phyloP scores from a whole-genome alignment of 2,113 vertebrate species.

The Epinephelus moara region DNA sequence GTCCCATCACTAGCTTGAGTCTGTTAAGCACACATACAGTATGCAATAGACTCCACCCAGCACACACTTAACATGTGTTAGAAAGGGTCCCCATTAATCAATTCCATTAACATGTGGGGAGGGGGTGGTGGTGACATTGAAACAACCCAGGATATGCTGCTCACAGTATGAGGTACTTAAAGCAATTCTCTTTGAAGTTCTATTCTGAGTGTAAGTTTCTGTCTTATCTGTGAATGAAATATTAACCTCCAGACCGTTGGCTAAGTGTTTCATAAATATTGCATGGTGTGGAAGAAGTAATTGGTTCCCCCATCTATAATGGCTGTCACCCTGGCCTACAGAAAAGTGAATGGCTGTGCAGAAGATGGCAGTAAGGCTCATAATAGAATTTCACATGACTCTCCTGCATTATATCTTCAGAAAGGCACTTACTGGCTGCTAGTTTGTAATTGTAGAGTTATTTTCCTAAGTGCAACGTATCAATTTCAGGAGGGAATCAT shows the following conservation, averaged over 20 bases:
- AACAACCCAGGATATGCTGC: constrained; percentile 46
- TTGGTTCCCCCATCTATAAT: constrained; percentile 78
- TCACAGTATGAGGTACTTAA: constrained; percentile 52
- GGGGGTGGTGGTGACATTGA: constrained; percentile 48
- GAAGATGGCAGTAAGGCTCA: constrained; percentile 37
- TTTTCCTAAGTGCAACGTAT: constrained; percentile 43
- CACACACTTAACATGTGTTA: constrained; percentile 39
- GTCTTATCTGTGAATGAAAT: constrained; percentile 81
- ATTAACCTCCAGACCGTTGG: constrained; percentile 79
- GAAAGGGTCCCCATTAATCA: constrained; percentile 62
- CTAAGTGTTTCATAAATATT: constrained; percentile 85
- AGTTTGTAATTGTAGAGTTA: constrained; percentile 49
- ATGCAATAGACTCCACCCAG: constrained; percentile 39
- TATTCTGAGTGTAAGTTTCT: constrained; percentile 62
- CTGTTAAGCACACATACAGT: constrained; percentile 64
- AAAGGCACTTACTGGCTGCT: constrained; percentile 50
- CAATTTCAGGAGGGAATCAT: constrained; percentile 22
- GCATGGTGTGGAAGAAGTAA: constrained; percentile 79
- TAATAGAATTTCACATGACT: constrained; percentile 64
- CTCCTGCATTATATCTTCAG: constrained; percentile 13
- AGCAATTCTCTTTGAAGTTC: constrained; percentile 68
- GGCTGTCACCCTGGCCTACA: constrained; percentile 70
- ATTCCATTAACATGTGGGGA: constrained; percentile 18
- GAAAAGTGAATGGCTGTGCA: constrained; percentile 45
- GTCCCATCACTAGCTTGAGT: constrained; percentile 47